Percentiles rank a stretch among this genome's conserved stretches.
phyloP scores from a whole-genome alignment of 2,113 vertebrate genomes.

The Corydoras sp. region DNA sequence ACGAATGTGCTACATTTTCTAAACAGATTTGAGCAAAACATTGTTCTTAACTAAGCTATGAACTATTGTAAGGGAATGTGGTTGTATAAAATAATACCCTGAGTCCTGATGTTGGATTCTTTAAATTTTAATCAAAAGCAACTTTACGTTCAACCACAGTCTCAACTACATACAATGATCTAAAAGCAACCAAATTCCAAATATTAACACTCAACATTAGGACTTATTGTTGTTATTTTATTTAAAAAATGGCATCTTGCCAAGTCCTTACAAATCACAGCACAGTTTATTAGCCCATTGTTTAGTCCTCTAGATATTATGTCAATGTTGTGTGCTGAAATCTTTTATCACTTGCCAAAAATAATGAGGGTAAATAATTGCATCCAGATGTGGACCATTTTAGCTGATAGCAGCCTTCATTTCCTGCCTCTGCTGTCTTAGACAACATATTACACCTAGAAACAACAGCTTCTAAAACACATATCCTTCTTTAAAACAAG shows the following conservation, averaged over 20 bases:
- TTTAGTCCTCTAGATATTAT: slow-evolving; percentile 70
- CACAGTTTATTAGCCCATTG: slow-evolving; percentile 47
- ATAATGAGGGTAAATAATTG: slow-evolving; percentile 77
- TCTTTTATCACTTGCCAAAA: slow-evolving; percentile 98
- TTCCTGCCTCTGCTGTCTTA: slow-evolving; percentile 96
- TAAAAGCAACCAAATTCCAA: slow-evolving; percentile 4
- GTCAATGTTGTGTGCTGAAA: slow-evolving; percentile 81
- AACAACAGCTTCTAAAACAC: slow-evolving; percentile 78
- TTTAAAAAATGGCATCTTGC: slow-evolving; percentile 1
- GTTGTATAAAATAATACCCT: neutral
- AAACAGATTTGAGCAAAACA: too few relatives aligned
- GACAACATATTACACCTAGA: slow-evolving; percentile 93
- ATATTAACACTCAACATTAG: slow-evolving; percentile 10
- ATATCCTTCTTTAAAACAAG: slow-evolving; percentile 50
- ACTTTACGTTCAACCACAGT: too few relatives aligned
- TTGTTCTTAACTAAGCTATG: too few relatives aligned
- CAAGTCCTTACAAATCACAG: slow-evolving; percentile 32
- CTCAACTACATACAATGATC: neutral
- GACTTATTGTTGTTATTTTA: slow-evolving; percentile 5
- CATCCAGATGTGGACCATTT: slow-evolving; percentile 93
- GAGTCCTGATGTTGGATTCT: neutral
- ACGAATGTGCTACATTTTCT: neutral
- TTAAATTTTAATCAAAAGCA: too few relatives aligned
- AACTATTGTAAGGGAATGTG: neutral
- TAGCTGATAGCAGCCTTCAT: slow-evolving; percentile 94